Base-by-base conservation (phyloP, 2,113 vertebrate species). In the Sinocyclocheilus anophthalmus region DNA sequence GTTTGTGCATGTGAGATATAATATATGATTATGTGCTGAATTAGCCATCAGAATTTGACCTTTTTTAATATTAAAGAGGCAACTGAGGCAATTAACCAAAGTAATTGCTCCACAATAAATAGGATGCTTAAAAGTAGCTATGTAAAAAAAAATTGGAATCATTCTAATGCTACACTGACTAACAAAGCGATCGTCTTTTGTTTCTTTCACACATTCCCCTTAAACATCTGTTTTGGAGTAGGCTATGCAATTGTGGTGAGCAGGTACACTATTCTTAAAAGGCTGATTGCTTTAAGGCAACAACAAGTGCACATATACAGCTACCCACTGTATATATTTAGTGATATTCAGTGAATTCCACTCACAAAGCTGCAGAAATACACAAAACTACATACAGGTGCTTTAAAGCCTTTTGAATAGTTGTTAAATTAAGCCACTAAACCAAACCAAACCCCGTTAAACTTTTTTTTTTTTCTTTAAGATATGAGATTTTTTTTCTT, bases 1-100 rank as follows among this genome's bases (percentile, higher is more conserved):
- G 26, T 10, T 45, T 59, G 83, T 85, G 84, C 45, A 30, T 69
- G 30, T 76, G 59, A 78, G 22, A 53, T 16, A 50, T 75, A 48
- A 75, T 13, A 26, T 33, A 30, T 26, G 81, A 55, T 84, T 50
- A 75, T 84, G 8, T 42, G n/a, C 22, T 78, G 8, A n/a, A 77
- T 85, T 57, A n/a, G 59, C 20, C 45, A 67, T 87, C 33, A 63
- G 30, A 33, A 33, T 81, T 26, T 72, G 3, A 1, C 26, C 20
- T 79, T 42, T 37, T n/a, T 37, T 30, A 0, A 65, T 63, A 79
- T 67, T 86, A 30, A 42, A 84, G 85, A 10, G 81, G 89, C 91
- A 90, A 88, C 89, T 92, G 87, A 89, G 82, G 86, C 84, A 81
- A 88, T 87, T 82, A 83, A 89, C 91, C 91, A 91, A 92, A 93